Evolutionary conservation across 2,888 invertebrate genomes (phyloP), one percentile per base, ranked within the genome.

Genomic region (Chaitophorus viminalis): DNA sequence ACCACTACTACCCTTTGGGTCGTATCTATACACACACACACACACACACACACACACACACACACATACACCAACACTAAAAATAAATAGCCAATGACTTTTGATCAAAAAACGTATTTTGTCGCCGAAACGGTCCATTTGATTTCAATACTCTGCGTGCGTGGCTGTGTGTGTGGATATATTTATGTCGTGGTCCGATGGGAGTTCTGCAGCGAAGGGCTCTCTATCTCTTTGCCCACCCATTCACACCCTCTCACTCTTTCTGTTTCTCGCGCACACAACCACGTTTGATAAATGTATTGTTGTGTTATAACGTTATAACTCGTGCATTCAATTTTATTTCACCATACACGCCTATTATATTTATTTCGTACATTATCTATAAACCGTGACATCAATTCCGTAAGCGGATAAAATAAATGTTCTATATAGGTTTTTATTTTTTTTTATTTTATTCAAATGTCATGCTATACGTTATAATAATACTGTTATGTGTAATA

Each of bases 11-110:
- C 60, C 60, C 60, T 60, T 60, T 60, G 68, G 11, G 29, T 60
- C 5, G 17, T 46, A 31, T 68, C 70, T 31, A 72, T 11, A 39
- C 39, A 8, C 39, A 39, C 39, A 39, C 72, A 25, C 81, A 14
- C 70, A 0, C 60, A 21, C 68, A 3, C 39, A 39, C 39, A 8
- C 39, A 39, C 39, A 39, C 72, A 25, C 81, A 14, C 70, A 0
- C 60, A 21, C 68, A 3, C 21, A 2, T 5, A 33, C 31, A 21
- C 21, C 21, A 0, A 25, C 74, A 25, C 74, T 46, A 76, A 76
- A 76, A 76, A 46, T 76, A 68, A 84, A 84, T 84, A 46, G 76
- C 65, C 84, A 52, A 84, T 76, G 76, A 76, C 76, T 84, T 77
- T 84, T 77, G 76, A 77, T 68, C 29, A 29, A 75, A 75, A 84